These are phyloP conservation scores for Lamproptera curius DNA, from an alignment of 2,888 invertebrate species.

Conservation along the genomic window DNA sequence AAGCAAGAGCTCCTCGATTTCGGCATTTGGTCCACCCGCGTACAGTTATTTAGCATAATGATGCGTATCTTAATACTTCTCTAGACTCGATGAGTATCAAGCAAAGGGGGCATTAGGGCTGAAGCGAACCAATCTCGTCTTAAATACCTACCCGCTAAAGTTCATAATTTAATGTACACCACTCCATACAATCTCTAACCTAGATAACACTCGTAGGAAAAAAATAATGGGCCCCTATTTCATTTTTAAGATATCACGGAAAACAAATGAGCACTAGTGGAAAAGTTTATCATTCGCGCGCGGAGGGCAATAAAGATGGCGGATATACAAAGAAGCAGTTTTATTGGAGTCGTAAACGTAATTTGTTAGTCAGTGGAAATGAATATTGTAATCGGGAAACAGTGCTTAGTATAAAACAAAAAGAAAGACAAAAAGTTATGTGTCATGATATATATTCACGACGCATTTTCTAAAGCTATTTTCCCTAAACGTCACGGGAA, in stretches of 20 bases:
- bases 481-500: too few relatives aligned
- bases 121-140: constrained; percentile 9
- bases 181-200: constrained; percentile 6
- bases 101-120: constrained; percentile 4
- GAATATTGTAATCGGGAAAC: background rate
- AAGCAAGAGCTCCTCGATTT: background rate
- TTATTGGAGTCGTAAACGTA: too few relatives aligned
- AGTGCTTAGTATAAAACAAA: background rate
- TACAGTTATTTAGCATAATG: constrained; percentile 24
- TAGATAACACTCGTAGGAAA: constrained; percentile 13
- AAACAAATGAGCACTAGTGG: constrained; percentile 10
- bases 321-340: too few relatives aligned
- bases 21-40: constrained; percentile 12
- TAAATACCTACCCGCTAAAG: constrained; percentile 1
- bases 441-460: too few relatives aligned
- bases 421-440: background rate
- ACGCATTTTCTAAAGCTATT: too few relatives aligned
- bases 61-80: constrained; percentile 23
- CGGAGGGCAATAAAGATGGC: background rate
- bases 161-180: background rate
- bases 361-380: background rate
- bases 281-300: constrained; percentile 3
- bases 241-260: constrained; percentile 14
- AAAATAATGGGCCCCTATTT: constrained; percentile 14
- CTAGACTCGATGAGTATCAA: constrained; percentile 20